These are phyloP conservation scores for Ammospiza caudacuta DNA, from an alignment of 2,113 vertebrate species.

Conservation along the genomic window DNA sequence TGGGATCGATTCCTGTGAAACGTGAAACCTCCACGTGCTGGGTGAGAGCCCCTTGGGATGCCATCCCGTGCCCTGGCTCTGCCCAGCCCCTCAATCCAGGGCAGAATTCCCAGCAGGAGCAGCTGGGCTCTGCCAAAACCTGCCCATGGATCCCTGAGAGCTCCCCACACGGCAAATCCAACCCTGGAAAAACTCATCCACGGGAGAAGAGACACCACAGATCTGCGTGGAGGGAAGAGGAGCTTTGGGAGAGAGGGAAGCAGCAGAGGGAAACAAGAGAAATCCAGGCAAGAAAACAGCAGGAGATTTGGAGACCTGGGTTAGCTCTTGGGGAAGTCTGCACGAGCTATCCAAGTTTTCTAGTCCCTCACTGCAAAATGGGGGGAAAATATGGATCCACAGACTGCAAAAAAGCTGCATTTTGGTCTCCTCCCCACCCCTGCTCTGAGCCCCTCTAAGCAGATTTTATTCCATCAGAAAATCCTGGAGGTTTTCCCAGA, in stretches of 20 bases:
- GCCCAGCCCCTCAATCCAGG: not conserved
- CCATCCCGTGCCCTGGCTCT: not conserved
- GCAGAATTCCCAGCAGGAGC: not conserved
- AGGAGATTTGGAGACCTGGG: not conserved
- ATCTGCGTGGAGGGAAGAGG: not conserved
- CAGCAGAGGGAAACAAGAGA: not conserved
- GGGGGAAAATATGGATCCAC: not conserved
- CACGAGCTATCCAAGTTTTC: not conserved
- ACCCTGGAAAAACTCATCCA: not conserved
- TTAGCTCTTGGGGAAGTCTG: not conserved
- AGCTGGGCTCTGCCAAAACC: not conserved
- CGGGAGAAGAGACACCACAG: not conserved
- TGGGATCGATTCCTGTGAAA: not conserved
- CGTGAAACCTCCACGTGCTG: not conserved
- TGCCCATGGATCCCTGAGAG: not conserved
- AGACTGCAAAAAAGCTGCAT: not conserved
- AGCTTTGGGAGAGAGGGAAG: conserved; percentile 27
- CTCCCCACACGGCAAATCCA: not conserved
- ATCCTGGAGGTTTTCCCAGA: not conserved
- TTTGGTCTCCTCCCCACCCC: not conserved
- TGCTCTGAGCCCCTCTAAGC: not conserved
- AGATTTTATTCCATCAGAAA: not conserved
- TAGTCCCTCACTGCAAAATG: not conserved
- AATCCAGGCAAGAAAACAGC: not conserved
- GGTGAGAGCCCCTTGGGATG: rapidly evolving